Base-by-base conservation (phyloP, 2,113 vertebrate species). In the Sinocyclocheilus anophthalmus region DNA sequence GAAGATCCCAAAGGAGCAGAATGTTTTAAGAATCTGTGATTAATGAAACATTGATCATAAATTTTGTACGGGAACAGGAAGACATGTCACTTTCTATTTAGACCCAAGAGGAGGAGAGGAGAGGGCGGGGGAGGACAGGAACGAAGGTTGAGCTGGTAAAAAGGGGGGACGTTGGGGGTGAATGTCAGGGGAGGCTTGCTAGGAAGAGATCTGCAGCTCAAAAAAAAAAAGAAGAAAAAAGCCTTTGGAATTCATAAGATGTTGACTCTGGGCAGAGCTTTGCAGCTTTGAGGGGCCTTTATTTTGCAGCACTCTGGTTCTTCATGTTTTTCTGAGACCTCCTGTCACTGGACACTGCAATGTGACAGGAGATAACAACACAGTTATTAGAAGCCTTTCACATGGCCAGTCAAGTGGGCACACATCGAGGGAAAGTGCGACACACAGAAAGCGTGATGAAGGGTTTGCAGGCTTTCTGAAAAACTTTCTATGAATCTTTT, bases 41-140 rank as follows among this genome's bases (percentile, higher is more conserved):
- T 92, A 94, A 94, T 95, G 91, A 92, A 94, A 93, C 91, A 94
- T 94, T 94, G 91, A 95, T 94, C 93, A 93, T 94, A 84, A 90
- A 94, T 94, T 93, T 94, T 94, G 90, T 91, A 93, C 87, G 84
- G 84, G 89, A 93, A 94, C 91, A 93, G 93, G 93, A 95, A 94
- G 92, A 89, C 86, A 87, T 95, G 94, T 94, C 92, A 93, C 92
- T 94, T 91, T 93, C 75, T 90, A 92, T 95, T 94, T 93, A 86
- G 91, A 82, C 90, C 91, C 86, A 88, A 91, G 91, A 92, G 78
- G 83, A 92, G 85, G 70, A 57, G 88, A 90, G 87, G 81, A 88
- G 73, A 22, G 16, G 53, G 53, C 5, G 16, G 48, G 45, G 14
- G 87, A 88, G 86, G 88, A 81, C 65, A 78, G 76, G 86, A 88